Conservation (phyloP, 2,113 vertebrate species). For the Panthera uncia region DNA sequence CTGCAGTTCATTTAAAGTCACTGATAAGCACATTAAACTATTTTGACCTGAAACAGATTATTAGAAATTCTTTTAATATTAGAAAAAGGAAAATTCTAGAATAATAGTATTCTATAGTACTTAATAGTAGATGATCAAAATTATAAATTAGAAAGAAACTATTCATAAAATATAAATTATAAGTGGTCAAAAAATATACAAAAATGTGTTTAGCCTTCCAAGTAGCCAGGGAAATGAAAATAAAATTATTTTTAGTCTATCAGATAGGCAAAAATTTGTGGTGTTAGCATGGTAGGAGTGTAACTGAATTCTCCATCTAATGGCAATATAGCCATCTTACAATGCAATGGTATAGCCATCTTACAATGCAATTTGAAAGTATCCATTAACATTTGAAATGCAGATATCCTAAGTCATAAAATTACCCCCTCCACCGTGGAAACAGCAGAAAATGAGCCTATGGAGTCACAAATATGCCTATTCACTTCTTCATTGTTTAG, state of each 20-base stretch:
- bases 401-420: neutral
- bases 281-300: neutral
- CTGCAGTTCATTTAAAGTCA: constrained; percentile 9
- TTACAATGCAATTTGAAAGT: neutral
- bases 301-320: neutral
- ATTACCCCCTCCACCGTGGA: neutral
- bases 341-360: neutral
- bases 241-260: neutral
- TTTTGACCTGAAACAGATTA: neutral
- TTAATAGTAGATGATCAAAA: neutral
- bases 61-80: constrained; percentile 42
- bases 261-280: neutral
- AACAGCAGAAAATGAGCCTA: neutral
- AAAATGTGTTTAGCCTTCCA: neutral
- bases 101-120: neutral
- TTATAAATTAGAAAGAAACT: neutral
- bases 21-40: neutral
- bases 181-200: neutral
- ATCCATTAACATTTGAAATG: neutral
- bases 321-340: neutral
- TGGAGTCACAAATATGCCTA: neutral
- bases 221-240: neutral
- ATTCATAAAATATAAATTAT: neutral
- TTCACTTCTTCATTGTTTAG: neutral
- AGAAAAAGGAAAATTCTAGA: neutral